These are phyloP conservation scores for Pyrgilauda ruficollis DNA, from an alignment of 2,113 vertebrate species.

Conservation along the genomic window DNA sequence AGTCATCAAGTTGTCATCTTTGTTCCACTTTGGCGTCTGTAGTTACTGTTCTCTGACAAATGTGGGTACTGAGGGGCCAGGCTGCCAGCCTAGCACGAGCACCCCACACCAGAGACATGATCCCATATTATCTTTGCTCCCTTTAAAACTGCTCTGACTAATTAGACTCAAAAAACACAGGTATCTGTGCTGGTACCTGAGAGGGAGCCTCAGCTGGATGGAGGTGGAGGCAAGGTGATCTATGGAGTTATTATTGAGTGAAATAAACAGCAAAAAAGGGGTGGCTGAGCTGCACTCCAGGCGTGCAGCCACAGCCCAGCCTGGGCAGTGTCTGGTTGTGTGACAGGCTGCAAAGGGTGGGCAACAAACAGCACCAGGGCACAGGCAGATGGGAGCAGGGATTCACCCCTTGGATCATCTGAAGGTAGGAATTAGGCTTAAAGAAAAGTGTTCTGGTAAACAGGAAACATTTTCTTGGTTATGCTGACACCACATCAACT, in stretches of 20 bases:
- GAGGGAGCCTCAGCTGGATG: not conserved
- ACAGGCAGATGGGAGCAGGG: not conserved
- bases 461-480: not conserved
- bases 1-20: accelerated
- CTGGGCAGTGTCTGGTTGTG: not conserved
- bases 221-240: not conserved
- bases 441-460: not conserved
- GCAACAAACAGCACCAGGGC: not conserved
- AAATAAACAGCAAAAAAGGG: not conserved
- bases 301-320: not conserved
- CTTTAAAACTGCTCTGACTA: not conserved
- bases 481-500: accelerated
- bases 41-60: not conserved
- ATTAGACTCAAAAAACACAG: not conserved
- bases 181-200: not conserved
- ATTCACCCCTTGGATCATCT: not conserved
- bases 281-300: not conserved
- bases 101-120: not conserved
- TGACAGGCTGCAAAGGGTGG: not conserved
- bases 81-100: not conserved
- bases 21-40: not conserved
- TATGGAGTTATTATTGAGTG: accelerated
- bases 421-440: not conserved
- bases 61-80: not conserved
- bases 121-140: not conserved